Evolutionary conservation across 2,797 vertebrate species (phyloP).

Genomic region (Erpetoichthys calabaricus): DNA sequence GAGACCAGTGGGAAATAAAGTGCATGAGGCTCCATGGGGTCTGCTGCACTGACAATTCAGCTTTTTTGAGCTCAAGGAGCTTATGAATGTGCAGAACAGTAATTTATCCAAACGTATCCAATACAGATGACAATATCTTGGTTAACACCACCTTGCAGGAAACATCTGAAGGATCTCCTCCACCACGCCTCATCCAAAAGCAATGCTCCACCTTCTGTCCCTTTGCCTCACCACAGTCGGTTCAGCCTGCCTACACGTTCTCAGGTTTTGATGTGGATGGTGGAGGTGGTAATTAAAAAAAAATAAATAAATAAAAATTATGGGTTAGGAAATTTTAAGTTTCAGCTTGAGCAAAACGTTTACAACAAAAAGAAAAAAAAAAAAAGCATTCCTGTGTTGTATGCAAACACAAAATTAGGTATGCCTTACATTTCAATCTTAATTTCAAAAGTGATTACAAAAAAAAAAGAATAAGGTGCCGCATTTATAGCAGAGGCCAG

Average conservation of each 20-base stretch:
- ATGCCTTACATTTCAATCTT: conserved; percentile 57
- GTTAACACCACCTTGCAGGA: too few relatives aligned
- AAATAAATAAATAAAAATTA: conserved; percentile 6
- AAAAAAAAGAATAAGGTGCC: too few relatives aligned
- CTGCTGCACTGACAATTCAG: conserved; percentile 11
- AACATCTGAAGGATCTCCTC: too few relatives aligned
- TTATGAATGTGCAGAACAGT: conserved; percentile 25
- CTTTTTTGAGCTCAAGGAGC: conserved; percentile 23
- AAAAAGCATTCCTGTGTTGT: conserved; percentile 47
- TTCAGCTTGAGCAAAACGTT: conserved; percentile 39
- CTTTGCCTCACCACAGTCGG: too few relatives aligned
- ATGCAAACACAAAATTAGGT: conserved; percentile 30
- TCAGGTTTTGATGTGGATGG: not conserved
- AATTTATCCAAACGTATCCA: too few relatives aligned
- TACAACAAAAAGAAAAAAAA: conserved; percentile 55
- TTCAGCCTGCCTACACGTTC: not conserved
- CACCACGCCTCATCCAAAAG: not conserved
- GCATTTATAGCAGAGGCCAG: too few relatives aligned
- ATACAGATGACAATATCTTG: too few relatives aligned
- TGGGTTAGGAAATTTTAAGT: conserved; percentile 5
- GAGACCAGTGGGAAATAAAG: conserved; percentile 18
- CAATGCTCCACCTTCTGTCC: not conserved
- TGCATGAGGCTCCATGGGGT: not conserved
- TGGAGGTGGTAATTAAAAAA: too few relatives aligned
- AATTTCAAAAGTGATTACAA: too few relatives aligned